These are phyloP conservation scores for Tiphia femorata DNA, from an alignment of 2,888 invertebrate species.

Conservation along the genomic window DNA sequence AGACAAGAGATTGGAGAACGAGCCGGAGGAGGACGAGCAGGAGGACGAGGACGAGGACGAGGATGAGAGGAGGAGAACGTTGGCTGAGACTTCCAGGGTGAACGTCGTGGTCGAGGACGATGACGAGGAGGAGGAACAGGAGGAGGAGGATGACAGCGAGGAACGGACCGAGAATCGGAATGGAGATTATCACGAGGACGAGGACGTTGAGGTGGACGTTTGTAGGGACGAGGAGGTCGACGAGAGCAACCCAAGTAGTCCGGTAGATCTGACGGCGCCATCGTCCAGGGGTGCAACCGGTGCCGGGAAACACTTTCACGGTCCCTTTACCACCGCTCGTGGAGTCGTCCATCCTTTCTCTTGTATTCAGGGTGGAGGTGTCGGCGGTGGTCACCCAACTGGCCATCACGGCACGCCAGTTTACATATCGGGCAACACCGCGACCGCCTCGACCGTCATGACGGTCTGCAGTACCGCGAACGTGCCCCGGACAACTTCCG, in stretches of 20 bases:
- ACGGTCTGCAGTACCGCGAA: constrained; percentile 51
- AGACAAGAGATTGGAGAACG: constrained; percentile 32
- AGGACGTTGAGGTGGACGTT: constrained; percentile 61
- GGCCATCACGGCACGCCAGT: constrained; percentile 37
- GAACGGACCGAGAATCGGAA: constrained; percentile 45
- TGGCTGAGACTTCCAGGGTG: constrained; percentile 13
- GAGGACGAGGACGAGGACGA: constrained; percentile 49
- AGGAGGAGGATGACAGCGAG: constrained; percentile 56
- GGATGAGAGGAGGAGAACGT: constrained; percentile 35
- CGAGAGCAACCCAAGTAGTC: constrained; percentile 65
- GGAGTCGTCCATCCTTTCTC: constrained; percentile 53
- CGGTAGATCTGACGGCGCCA: constrained; percentile 68
- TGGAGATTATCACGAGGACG: constrained; percentile 54
- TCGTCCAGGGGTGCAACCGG: constrained; percentile 54
- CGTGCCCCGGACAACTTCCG: constrained; percentile 44
- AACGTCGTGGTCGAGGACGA: constrained; percentile 43
- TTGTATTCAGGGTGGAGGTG: constrained; percentile 52
- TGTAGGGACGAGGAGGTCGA: constrained; percentile 51
- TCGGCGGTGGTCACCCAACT: constrained; percentile 21
- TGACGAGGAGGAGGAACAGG: constrained; percentile 50
- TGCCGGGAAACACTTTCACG: constrained; percentile 55
- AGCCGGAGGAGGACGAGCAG: constrained; percentile 43
- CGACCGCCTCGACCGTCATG: constrained; percentile 52
- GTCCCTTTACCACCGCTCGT: constrained; percentile 52
- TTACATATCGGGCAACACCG: constrained; percentile 49